These are phyloP conservation scores for Eudasyphora cyanicolor DNA, from an alignment of 2,888 invertebrate genomes.

Conservation along the genomic window DNA sequence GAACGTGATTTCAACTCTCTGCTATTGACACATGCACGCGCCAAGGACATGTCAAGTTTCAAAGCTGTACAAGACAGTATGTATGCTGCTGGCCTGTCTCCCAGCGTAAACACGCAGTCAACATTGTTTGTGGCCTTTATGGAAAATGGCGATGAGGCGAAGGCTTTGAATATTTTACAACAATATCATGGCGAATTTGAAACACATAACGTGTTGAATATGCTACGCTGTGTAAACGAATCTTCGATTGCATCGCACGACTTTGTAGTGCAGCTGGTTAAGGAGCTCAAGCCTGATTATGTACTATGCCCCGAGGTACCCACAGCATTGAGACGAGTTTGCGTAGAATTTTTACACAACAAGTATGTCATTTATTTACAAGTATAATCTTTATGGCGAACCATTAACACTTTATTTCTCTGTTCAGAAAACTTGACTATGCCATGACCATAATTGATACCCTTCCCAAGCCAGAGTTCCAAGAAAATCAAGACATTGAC, in stretches of 20 bases:
- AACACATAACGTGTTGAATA: slow-evolving; percentile 70
- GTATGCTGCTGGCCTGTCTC: slow-evolving; percentile 81
- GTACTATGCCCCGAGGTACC: slow-evolving; percentile 72
- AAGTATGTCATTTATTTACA: slow-evolving; percentile 52
- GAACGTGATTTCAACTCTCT: slow-evolving; percentile 83
- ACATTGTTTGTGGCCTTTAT: slow-evolving; percentile 81
- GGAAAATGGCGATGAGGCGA: slow-evolving; percentile 79
- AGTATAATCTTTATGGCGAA: background rate
- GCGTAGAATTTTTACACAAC: slow-evolving; percentile 80
- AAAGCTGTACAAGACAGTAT: slow-evolving; percentile 82
- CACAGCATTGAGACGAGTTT: slow-evolving; percentile 75
- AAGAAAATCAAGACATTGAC: slow-evolving; percentile 81
- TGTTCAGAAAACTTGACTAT: slow-evolving; percentile 64
- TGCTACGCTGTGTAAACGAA: slow-evolving; percentile 65
- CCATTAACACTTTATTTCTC: background rate
- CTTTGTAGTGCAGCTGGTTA: slow-evolving; percentile 70
- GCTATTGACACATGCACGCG: slow-evolving; percentile 81
- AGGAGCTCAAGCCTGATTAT: slow-evolving; percentile 72
- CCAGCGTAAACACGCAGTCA: slow-evolving; percentile 81
- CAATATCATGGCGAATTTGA: slow-evolving; percentile 69
- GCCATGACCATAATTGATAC: slow-evolving; percentile 77
- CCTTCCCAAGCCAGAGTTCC: slow-evolving; percentile 74
- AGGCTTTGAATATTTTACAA: slow-evolving; percentile 70
- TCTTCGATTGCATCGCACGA: slow-evolving; percentile 44
- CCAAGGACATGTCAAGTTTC: slow-evolving; percentile 79